These are phyloP conservation scores for Cyphomyrus discorhynchus DNA, from an alignment of 2,113 vertebrate genomes.

Conservation along the genomic window DNA sequence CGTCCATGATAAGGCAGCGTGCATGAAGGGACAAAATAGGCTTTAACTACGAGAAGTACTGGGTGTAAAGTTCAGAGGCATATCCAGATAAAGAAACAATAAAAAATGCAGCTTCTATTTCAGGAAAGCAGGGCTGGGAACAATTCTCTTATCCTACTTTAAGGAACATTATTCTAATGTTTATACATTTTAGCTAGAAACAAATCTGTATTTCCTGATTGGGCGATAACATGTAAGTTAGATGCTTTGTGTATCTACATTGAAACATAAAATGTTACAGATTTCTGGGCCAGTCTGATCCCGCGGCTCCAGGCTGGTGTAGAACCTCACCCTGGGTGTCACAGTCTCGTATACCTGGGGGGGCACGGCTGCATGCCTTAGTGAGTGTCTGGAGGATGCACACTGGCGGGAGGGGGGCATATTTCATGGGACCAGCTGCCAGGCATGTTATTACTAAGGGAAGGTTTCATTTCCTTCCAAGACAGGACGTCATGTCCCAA, in stretches of 20 bases:
- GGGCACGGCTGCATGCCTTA: background rate
- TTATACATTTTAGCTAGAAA: slow-evolving; percentile 19
- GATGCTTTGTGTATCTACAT: slow-evolving; percentile 30
- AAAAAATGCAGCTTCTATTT: background rate
- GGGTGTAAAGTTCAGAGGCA: background rate
- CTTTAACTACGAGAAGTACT: background rate
- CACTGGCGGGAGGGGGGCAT: background rate
- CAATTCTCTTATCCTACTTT: background rate
- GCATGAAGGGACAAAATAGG: background rate
- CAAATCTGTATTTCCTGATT: slow-evolving; percentile 19
- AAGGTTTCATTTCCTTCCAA: slow-evolving; percentile 25
- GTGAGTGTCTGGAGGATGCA: background rate
- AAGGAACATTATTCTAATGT: background rate
- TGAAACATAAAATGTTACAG: slow-evolving; percentile 26
- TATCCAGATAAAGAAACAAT: background rate
- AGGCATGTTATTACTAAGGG: slow-evolving; percentile 17
- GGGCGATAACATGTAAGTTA: background rate
- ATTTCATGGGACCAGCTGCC: background rate
- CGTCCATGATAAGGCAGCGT: background rate
- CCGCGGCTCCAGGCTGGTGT: slow-evolving; percentile 25
- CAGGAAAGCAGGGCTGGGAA: background rate
- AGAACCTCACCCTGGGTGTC: slow-evolving; percentile 10
- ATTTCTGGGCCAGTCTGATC: slow-evolving; percentile 25
- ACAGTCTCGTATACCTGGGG: slow-evolving; percentile 23
- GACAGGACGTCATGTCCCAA: slow-evolving; percentile 26